phyloP scores from a whole-genome alignment of 2,113 vertebrate genomes.

The Capreolus pygargus region DNA sequence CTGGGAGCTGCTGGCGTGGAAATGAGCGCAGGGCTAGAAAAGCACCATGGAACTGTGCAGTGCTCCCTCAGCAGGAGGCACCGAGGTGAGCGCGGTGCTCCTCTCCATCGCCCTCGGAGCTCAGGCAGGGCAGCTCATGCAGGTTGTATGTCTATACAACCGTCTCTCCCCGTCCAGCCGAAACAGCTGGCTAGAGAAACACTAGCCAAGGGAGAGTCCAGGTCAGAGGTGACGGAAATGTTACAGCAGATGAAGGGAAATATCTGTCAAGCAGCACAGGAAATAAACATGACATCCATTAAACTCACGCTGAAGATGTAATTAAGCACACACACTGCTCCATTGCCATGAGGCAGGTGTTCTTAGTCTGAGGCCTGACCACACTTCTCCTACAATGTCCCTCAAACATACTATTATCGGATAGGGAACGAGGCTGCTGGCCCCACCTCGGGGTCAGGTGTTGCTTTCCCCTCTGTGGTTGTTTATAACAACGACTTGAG shows the following conservation, averaged over 20 bases:
- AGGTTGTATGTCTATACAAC: background rate
- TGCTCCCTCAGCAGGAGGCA: background rate
- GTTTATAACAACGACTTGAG: background rate
- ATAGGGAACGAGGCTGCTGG: background rate
- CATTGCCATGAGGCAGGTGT: background rate
- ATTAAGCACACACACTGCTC: background rate
- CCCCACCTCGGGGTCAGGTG: background rate
- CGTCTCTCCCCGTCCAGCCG: background rate
- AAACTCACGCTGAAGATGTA: background rate
- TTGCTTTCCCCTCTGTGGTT: too few relatives aligned
- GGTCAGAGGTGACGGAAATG: background rate
- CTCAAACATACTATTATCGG: background rate
- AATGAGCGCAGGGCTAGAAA: background rate
- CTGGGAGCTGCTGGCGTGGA: background rate
- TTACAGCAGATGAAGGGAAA: background rate
- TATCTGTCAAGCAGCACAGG: background rate
- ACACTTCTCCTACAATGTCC: background rate
- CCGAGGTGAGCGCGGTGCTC: background rate
- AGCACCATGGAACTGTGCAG: background rate
- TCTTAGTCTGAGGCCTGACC: background rate
- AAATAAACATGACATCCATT: background rate
- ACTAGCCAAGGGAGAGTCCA: background rate
- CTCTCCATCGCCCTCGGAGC: too few relatives aligned
- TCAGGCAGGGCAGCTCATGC: fast-evolving
- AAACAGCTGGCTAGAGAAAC: background rate